Conservation (phyloP, 2,888 invertebrate genomes). For the Stenurella melanura region DNA sequence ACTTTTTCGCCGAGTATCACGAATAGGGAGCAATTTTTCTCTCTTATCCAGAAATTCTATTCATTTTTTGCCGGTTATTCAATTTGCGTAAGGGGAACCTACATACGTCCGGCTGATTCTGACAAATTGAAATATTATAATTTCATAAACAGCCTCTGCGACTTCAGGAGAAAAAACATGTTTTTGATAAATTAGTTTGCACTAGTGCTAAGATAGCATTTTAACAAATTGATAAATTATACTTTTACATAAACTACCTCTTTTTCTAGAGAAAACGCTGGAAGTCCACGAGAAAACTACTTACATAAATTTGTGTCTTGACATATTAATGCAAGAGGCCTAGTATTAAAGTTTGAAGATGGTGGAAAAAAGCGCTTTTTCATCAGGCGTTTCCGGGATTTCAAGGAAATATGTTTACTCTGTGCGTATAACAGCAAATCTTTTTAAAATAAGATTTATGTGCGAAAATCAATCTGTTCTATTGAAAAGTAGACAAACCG, state of each 20-base stretch:
- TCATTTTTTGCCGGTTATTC: conserved; percentile 55
- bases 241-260: conserved; percentile 32
- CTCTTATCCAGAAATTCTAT: conserved; percentile 41
- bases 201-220: conserved; percentile 17
- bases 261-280: conserved; percentile 33
- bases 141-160: conserved; percentile 51
- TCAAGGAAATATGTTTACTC: conserved; percentile 8
- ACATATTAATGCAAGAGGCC: conserved; percentile 33
- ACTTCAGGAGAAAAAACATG: conserved; percentile 37
- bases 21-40: conserved; percentile 39
- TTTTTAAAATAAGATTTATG: conserved; percentile 24
- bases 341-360: conserved; percentile 15
- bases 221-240: conserved; percentile 42
- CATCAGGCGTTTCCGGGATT: conserved; percentile 21
- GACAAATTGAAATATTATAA: conserved; percentile 58
- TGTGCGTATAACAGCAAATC: conserved; percentile 7
- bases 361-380: conserved; percentile 36
- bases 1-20: conserved; percentile 21
- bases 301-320: conserved; percentile 32
- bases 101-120: conserved; percentile 54
- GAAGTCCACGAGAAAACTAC: conserved; percentile 17
- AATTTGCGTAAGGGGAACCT: conserved; percentile 48
- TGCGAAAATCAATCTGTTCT: conserved; percentile 19
- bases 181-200: conserved; percentile 44
- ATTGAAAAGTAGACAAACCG: conserved; percentile 22